phyloP scores from a whole-genome alignment of 30 jellyfish, hydroid and myxozoan genomes.

The Clytia hemisphaerica region DNA sequence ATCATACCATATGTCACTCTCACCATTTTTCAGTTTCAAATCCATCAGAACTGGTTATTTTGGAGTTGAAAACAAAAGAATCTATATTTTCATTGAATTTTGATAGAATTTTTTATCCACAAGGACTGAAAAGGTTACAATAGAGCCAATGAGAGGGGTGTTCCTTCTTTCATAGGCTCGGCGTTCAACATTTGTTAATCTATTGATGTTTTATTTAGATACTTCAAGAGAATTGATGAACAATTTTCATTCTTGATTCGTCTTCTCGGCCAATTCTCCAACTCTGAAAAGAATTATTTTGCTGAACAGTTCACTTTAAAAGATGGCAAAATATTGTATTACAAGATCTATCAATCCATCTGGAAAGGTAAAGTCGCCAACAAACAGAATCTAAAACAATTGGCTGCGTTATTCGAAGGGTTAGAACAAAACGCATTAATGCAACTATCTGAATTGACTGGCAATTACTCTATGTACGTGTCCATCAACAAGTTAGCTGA shows the following conservation, averaged over 20 bases:
- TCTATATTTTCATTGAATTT: neutral
- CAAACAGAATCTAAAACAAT: neutral
- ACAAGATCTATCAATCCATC: conserved; percentile 40
- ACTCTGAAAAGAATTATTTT: conserved; percentile 13
- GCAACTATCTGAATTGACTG: conserved; percentile 48
- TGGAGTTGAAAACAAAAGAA: too few relatives aligned
- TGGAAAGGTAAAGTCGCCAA: conserved; percentile 25
- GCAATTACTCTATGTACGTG: conserved; percentile 40
- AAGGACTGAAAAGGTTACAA: neutral
- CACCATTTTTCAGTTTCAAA: too few relatives aligned
- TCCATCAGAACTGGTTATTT: too few relatives aligned
- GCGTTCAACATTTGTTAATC: too few relatives aligned
- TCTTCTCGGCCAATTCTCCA: conserved; percentile 22
- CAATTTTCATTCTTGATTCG: neutral
- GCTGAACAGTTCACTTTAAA: conserved; percentile 10
- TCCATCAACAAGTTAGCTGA: conserved; percentile 27
- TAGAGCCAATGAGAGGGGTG: conserved; percentile 20
- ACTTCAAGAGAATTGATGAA: neutral
- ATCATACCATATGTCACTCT: too few relatives aligned
- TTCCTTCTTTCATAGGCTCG: conserved; percentile 31
- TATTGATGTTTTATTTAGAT: conserved; percentile 16
- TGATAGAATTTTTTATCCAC: conserved; percentile 2
- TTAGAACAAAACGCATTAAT: conserved; percentile 15
- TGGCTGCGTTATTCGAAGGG: conserved; percentile 10
- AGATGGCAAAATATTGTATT: conserved; percentile 5